Evolutionary conservation across 2,113 vertebrate genomes (phyloP).

Genomic region (Pycnonotus jocosus): DNA sequence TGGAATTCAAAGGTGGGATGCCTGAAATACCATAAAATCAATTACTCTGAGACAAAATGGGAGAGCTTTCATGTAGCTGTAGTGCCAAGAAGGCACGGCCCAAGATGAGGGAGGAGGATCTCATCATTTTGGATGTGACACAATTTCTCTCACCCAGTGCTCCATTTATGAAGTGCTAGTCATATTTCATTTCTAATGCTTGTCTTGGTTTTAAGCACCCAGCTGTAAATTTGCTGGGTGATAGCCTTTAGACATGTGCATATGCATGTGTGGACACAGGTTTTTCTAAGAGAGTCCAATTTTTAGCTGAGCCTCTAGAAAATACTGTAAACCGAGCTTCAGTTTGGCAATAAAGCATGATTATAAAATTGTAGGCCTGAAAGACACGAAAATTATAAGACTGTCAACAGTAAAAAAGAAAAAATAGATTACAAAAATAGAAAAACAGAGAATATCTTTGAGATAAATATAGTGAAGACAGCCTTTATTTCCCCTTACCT

Average conservation of each 20-base stretch:
- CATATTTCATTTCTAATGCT: not conserved
- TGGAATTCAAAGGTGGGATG: not conserved
- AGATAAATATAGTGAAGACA: not conserved
- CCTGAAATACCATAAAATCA: not conserved
- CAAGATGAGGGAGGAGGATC: not conserved
- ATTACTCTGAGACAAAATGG: not conserved
- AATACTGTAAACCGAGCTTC: not conserved
- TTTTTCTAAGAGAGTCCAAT: not conserved
- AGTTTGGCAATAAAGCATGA: not conserved
- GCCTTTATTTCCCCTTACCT: not conserved
- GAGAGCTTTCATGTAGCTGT: not conserved
- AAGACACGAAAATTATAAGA: not conserved
- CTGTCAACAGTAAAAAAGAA: not conserved
- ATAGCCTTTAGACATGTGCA: not conserved
- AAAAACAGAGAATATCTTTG: not conserved
- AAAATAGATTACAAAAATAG: not conserved
- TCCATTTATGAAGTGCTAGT: not conserved
- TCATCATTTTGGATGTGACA: not conserved
- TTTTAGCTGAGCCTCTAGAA: not conserved
- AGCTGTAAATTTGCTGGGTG: not conserved
- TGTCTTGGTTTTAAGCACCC: not conserved
- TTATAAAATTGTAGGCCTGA: not conserved
- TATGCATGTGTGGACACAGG: not conserved
- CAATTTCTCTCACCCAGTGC: not conserved
- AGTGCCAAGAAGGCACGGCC: not conserved